A percentile compares a stretch with the other conserved stretches of the same genome.
These are phyloP conservation scores for Junonia oenone DNA, from an alignment of 2,888 invertebrate species.

Conservation along the genomic window DNA sequence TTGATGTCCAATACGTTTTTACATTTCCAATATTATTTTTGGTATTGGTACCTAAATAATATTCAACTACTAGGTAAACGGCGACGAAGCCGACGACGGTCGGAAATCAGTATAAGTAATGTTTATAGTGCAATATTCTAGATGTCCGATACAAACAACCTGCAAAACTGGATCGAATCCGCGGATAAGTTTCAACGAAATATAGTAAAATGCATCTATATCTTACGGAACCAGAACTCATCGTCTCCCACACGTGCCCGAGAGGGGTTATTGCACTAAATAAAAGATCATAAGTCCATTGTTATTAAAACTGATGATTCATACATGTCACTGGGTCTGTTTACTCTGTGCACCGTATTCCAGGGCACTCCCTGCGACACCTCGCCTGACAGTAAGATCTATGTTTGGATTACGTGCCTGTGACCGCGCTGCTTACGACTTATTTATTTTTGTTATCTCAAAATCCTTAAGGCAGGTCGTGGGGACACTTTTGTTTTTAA, in stretches of 20 bases:
- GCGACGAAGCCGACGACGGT: too few species aligned
- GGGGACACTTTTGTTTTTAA: slow-evolving; percentile 37
- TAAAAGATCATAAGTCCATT: slow-evolving; percentile 25
- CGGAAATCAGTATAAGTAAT: neutral
- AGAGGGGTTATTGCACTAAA: slow-evolving; percentile 21
- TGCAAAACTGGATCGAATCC: neutral
- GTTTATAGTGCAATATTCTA: neutral
- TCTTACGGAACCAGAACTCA: slow-evolving; percentile 15
- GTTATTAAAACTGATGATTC: slow-evolving; percentile 38
- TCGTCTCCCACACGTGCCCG: slow-evolving; percentile 21
- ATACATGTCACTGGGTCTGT: slow-evolving; percentile 34
- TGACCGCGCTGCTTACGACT: slow-evolving; percentile 42
- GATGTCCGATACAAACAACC: neutral
- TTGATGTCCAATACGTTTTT: too few species aligned
- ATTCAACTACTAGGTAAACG: too few species aligned
- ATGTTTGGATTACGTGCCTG: slow-evolving; percentile 64
- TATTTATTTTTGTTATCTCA: slow-evolving; percentile 46
- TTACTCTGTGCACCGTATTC: slow-evolving; percentile 23
- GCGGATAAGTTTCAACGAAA: slow-evolving; percentile 1
- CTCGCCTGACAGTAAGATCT: slow-evolving; percentile 50
- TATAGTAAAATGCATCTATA: slow-evolving; percentile 16
- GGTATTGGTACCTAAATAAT: too few species aligned
- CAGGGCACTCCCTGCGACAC: slow-evolving; percentile 39
- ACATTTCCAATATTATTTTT: too few species aligned
- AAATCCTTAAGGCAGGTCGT: slow-evolving; percentile 41